Evolutionary conservation across 2,113 vertebrate genomes (phyloP).

Genomic region (Poeciliopsis occidentalis): DNA sequence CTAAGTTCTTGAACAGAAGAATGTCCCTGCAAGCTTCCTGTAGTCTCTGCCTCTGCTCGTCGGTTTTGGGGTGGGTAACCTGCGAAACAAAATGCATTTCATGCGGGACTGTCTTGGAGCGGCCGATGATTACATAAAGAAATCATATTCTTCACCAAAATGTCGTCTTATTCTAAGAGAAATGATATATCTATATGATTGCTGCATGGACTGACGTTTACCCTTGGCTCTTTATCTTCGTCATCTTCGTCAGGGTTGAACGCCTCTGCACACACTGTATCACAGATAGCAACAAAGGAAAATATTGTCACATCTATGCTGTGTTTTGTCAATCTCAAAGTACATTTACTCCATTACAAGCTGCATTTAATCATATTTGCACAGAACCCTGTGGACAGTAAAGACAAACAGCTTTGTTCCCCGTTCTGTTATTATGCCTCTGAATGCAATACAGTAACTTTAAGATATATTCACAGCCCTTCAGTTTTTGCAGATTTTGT

Average conservation of each 20-base stretch:
- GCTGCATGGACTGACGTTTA: conserved; percentile 67
- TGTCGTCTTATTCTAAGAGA: background rate
- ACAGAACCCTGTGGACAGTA: background rate
- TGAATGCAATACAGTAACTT: background rate
- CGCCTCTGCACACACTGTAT: conserved; percentile 95
- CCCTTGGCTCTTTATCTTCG: conserved; percentile 92
- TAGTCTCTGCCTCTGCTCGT: conserved; percentile 95
- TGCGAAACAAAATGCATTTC: conserved; percentile 63
- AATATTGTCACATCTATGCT: conserved; percentile 2
- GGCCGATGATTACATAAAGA: background rate
- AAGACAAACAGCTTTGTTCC: background rate
- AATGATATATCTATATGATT: background rate
- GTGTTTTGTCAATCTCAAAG: background rate
- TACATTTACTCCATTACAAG: background rate
- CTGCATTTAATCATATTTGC: no score
- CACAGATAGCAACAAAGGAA: conserved; percentile 40
- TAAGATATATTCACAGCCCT: background rate
- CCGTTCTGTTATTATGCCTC: background rate
- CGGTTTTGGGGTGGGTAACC: conserved; percentile 97
- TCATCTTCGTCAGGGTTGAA: conserved; percentile 99
- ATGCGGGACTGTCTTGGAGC: background rate
- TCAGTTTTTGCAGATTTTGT: background rate
- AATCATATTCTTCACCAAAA: no score
- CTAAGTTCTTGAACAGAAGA: conserved; percentile 96
- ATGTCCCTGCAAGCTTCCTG: conserved; percentile 98